phyloP scores from a whole-genome alignment of 2,797 vertebrate species.

The Neoniphon sammara region DNA sequence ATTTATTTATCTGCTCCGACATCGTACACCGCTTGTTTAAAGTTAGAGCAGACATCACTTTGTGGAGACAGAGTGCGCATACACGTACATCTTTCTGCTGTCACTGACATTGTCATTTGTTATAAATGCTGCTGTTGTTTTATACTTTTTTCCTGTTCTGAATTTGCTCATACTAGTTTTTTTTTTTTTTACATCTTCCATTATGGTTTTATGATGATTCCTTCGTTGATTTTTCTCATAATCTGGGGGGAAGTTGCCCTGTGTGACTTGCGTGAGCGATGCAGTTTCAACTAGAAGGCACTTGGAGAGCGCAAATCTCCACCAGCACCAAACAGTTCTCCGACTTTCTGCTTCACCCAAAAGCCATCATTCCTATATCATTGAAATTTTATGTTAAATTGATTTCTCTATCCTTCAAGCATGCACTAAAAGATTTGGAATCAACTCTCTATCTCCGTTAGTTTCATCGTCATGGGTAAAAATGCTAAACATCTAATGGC shows the following conservation, averaged over 20 bases:
- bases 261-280: not conserved
- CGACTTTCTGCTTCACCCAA: too few species aligned
- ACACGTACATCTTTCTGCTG: too few species aligned
- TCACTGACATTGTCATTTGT: too few species aligned
- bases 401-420: conserved; percentile 12
- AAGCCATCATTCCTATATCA: not conserved
- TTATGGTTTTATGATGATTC: too few species aligned
- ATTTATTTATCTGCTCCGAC: not conserved
- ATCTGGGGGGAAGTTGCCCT: not conserved
- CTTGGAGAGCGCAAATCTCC: too few species aligned
- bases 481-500: conserved; percentile 9
- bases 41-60: too few species aligned
- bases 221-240: not conserved
- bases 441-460: not conserved
- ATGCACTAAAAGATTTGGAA: conserved; percentile 11
- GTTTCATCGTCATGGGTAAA: conserved; percentile 7
- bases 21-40: too few species aligned
- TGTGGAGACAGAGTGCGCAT: too few species aligned
- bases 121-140: too few species aligned
- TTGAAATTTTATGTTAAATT: conserved; percentile 12
- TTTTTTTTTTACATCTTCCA: not conserved
- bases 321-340: too few species aligned
- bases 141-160: not conserved
- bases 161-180: not conserved
- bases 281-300: not conserved